These are phyloP conservation scores for Beris chalybata DNA, from an alignment of 2,888 invertebrate species.

Conservation along the genomic window DNA sequence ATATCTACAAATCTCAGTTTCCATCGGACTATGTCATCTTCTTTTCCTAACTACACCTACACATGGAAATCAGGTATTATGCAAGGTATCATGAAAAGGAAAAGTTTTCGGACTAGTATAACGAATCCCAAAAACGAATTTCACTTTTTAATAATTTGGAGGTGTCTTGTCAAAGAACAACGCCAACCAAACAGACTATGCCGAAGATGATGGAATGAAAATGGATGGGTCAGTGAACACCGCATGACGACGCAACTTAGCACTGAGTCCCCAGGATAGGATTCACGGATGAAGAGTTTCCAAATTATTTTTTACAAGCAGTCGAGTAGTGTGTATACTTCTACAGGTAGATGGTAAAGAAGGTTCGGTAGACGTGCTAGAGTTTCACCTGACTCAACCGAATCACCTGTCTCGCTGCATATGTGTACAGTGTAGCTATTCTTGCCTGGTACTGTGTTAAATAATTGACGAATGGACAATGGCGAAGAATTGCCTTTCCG, in stretches of 20 bases:
- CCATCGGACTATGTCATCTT: slow-evolving; percentile 8
- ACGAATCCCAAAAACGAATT: background rate
- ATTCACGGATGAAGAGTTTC: slow-evolving; percentile 35
- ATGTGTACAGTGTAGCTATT: no score
- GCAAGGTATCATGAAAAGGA: background rate
- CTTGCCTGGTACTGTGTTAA: no score
- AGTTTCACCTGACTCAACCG: background rate
- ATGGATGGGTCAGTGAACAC: slow-evolving; percentile 11
- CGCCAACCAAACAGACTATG: slow-evolving; percentile 10
- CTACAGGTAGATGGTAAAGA: background rate
- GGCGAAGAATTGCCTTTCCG: no score
- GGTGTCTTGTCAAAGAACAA: background rate
- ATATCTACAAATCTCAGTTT: background rate
- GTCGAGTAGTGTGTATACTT: background rate
- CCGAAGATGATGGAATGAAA: slow-evolving; percentile 16
- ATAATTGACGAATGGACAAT: no score
- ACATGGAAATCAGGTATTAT: background rate
- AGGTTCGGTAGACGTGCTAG: background rate
- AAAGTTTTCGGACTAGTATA: background rate
- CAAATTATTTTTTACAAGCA: slow-evolving; percentile 10
- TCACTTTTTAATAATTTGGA: background rate
- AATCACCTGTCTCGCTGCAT: no score
- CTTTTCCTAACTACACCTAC: background rate
- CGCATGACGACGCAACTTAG: background rate
- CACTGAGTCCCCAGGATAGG: slow-evolving; percentile 21